These are phyloP conservation scores for Spinibarbus caldwelli DNA, from an alignment of 2,797 vertebrate species.

Conservation along the genomic window DNA sequence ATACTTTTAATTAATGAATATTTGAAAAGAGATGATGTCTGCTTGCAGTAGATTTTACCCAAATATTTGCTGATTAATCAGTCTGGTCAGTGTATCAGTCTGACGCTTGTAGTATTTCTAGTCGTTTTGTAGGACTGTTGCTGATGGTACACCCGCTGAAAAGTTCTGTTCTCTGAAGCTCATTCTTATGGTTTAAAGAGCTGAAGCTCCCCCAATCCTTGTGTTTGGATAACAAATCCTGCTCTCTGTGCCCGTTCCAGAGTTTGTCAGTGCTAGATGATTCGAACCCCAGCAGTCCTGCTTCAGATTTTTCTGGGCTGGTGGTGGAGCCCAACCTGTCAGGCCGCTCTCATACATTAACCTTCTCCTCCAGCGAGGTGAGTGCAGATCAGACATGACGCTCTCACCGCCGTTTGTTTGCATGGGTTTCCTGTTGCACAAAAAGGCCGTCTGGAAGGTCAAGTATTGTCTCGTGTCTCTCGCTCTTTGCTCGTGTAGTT, in stretches of 20 bases:
- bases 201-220: constrained; percentile 47
- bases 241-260: constrained; percentile 91
- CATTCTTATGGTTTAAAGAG: not conserved
- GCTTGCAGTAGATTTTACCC: not conserved
- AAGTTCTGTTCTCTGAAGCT: not conserved
- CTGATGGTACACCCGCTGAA: not conserved
- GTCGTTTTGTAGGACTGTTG: not conserved
- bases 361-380: constrained; percentile 97
- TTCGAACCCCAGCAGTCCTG: constrained; percentile 87
- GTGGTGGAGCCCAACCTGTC: constrained; percentile 92
- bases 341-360: constrained; percentile 94
- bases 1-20: not conserved
- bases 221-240: constrained; percentile 76
- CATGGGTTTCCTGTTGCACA: constrained; percentile 5
- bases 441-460: constrained; percentile 9
- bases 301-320: constrained; percentile 91
- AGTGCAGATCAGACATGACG: constrained; percentile 70
- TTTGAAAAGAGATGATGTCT: not conserved
- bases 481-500: not conserved
- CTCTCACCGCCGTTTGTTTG: not conserved
- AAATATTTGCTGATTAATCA: not conserved
- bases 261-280: constrained; percentile 95
- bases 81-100: not conserved
- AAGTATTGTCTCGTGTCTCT: constrained; percentile 5
- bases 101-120: not conserved